A percentile compares a stretch with the other conserved stretches of the same genome.
These are phyloP conservation scores for Palythoa grandiflora DNA, from an alignment of 92 coral and sea anemone species.

Conservation along the genomic window DNA sequence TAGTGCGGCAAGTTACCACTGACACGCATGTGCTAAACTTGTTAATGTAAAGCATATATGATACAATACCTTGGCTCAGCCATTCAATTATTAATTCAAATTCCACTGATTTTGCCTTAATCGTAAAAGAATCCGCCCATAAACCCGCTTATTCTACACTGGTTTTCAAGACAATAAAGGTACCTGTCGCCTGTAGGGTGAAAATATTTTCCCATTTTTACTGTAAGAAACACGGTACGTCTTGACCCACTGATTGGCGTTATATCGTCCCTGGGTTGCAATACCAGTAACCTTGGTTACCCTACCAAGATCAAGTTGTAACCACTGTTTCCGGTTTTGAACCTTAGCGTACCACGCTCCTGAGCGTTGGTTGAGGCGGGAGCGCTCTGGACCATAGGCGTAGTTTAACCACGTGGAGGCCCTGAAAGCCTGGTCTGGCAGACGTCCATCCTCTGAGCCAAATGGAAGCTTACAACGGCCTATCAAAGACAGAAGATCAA, in stretches of 20 bases:
- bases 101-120: no score
- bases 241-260: conserved; percentile 69
- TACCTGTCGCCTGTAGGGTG: conserved; percentile 34
- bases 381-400: conserved; percentile 85
- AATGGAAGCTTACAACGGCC: conserved; percentile 80
- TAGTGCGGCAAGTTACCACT: neutral
- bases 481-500: neutral
- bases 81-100: no score
- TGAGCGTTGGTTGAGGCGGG: conserved; percentile 68
- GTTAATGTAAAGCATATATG: no score
- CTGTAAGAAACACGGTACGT: conserved; percentile 49
- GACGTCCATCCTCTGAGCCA: conserved; percentile 75
- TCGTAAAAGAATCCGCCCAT: no score
- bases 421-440: conserved; percentile 65
- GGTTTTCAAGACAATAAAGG: neutral
- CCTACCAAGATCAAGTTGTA: conserved; percentile 48
- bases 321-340: conserved; percentile 70
- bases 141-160: no score
- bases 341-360: conserved; percentile 80
- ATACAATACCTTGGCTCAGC: no score
- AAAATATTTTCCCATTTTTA: conserved; percentile 23
- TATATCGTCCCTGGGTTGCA: conserved; percentile 85
- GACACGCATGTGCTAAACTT: no score
- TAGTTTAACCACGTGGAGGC: conserved; percentile 74
- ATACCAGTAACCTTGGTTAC: conserved; percentile 77